Evolutionary conservation across 2,888 invertebrate genomes (phyloP).

Genomic region (Melanotus villosus): DNA sequence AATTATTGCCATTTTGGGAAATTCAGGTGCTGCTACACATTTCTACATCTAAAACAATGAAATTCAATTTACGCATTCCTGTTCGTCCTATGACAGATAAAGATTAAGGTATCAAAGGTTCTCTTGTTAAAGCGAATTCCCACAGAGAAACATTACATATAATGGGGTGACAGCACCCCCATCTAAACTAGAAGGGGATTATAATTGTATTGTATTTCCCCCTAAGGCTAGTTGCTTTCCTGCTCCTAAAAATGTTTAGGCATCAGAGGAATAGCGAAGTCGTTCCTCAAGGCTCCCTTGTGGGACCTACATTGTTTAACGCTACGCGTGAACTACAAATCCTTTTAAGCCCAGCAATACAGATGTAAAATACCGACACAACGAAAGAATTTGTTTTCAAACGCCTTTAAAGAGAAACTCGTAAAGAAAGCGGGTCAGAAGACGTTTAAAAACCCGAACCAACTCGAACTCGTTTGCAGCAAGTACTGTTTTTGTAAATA

Average conservation of each 20-base stretch:
- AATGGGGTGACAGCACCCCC: conserved; percentile 37
- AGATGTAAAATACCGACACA: neutral
- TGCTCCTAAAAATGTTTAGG: neutral
- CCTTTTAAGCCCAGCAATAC: neutral
- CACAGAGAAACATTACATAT: conserved; percentile 42
- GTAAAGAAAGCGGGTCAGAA: conserved; percentile 39
- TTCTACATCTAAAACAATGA: conserved; percentile 38
- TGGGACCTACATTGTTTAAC: neutral
- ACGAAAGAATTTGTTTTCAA: neutral
- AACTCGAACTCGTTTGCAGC: neutral
- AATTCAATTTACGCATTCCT: conserved; percentile 44
- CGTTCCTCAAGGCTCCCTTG: neutral
- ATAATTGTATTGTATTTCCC: conserved; percentile 41
- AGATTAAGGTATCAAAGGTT: conserved; percentile 48
- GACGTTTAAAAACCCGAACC: conserved; percentile 26
- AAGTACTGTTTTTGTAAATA: conserved; percentile 25
- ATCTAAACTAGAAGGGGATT: conserved; percentile 26
- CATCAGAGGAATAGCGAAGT: neutral
- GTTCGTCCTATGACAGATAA: conserved; percentile 36
- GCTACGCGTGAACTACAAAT: neutral
- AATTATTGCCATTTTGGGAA: conserved; percentile 15
- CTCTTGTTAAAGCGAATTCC: conserved; percentile 44
- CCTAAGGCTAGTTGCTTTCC: conserved; percentile 11
- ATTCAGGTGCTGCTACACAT: conserved; percentile 1
- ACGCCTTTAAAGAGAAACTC: conserved; percentile 37